A percentile compares a stretch with the other conserved stretches of the same genome.
Conservation (phyloP, 2,113 vertebrate species). For the Callipepla californica region DNA sequence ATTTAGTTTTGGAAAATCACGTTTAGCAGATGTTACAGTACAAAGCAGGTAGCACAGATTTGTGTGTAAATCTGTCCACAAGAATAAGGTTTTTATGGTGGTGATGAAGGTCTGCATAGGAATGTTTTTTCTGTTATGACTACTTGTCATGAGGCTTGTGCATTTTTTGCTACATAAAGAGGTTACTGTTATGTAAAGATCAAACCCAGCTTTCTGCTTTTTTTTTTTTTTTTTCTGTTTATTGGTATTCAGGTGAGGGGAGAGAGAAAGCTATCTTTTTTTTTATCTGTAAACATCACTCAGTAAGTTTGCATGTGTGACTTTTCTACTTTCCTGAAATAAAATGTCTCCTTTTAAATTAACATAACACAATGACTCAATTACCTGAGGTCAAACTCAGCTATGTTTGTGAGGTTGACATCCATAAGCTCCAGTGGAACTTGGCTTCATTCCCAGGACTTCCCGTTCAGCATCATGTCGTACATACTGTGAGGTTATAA, state of each 20-base stretch:
- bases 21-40: background rate
- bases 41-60: background rate
- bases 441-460: slow-evolving; percentile 15
- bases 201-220: background rate
- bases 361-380: background rate
- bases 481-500: slow-evolving; percentile 11
- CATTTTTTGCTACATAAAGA: background rate
- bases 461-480: background rate
- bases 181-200: background rate
- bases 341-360: background rate
- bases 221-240: background rate
- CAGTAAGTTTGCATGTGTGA: background rate
- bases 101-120: background rate
- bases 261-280: background rate
- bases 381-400: background rate
- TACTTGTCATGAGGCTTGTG: background rate
- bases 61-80: background rate
- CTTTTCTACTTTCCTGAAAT: background rate
- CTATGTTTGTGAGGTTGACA: background rate
- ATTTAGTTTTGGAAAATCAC: background rate
- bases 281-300: background rate
- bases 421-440: background rate
- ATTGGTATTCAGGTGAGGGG: background rate
- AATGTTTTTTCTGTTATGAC: background rate
- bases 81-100: background rate